Conservation (phyloP, 2,888 invertebrate genomes). For the Chesias legatella region DNA sequence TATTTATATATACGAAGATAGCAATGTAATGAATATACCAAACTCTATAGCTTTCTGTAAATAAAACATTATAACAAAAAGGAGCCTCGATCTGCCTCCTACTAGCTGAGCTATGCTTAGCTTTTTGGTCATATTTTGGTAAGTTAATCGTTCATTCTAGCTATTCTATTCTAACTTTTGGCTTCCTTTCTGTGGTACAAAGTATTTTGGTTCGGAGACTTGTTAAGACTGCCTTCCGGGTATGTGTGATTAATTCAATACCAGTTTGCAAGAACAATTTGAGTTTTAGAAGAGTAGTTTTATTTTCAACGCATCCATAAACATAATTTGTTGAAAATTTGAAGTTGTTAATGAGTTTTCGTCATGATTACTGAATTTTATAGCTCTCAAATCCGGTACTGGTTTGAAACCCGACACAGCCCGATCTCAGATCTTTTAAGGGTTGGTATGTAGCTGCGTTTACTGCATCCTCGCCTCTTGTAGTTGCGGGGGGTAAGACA, state of each 20-base stretch:
- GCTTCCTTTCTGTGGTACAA: slow-evolving; percentile 40
- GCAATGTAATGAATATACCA: no score
- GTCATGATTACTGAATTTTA: not conserved
- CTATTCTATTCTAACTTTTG: slow-evolving; percentile 54
- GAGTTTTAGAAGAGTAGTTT: not conserved
- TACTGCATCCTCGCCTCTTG: slow-evolving; percentile 90
- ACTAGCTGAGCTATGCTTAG: slow-evolving; percentile 66
- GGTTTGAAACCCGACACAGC: not conserved
- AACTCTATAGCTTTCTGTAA: no score
- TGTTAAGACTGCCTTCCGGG: not conserved
- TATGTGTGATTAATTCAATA: not conserved
- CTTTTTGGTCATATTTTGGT: slow-evolving; percentile 63
- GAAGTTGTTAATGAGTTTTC: no score
- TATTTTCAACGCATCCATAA: not conserved
- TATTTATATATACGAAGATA: no score
- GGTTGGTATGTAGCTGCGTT: slow-evolving; percentile 22
- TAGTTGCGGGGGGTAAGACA: slow-evolving; percentile 83
- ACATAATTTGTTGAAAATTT: no score
- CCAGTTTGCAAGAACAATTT: not conserved
- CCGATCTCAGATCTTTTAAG: slow-evolving; percentile 9
- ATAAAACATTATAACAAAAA: no score
- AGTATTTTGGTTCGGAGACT: not conserved
- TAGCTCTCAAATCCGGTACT: not conserved
- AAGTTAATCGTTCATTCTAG: slow-evolving; percentile 29
- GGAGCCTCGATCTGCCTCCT: slow-evolving; percentile 29